Conservation (phyloP, 1,140 invertebrate genomes). For the Ips nitidus region DNA sequence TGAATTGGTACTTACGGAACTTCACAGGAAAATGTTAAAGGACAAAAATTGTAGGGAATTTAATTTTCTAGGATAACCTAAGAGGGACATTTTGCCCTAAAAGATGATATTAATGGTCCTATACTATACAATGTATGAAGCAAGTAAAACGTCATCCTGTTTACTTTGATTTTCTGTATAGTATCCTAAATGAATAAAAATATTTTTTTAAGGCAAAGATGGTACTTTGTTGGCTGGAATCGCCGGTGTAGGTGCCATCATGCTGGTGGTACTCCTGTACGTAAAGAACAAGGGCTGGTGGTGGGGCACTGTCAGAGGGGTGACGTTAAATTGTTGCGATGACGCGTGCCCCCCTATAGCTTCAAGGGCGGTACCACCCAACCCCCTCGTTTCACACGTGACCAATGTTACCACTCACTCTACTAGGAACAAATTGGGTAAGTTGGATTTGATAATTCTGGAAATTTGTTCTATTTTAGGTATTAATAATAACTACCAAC, state of each 20-base stretch:
- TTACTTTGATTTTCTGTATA: too few relatives aligned
- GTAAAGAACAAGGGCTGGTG: constrained; percentile 79
- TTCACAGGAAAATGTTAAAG: too few relatives aligned
- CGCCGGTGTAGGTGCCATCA: constrained; percentile 70
- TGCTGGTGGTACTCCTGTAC: constrained; percentile 79
- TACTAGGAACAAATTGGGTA: constrained; percentile 47
- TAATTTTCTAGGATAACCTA: too few relatives aligned
- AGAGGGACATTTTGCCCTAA: too few relatives aligned
- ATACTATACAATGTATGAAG: too few relatives aligned
- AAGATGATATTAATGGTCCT: too few relatives aligned
- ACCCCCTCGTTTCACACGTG: constrained; percentile 51
- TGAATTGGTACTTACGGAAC: too few relatives aligned
- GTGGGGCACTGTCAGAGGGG: constrained; percentile 58
- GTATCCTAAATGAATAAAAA: too few relatives aligned
- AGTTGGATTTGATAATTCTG: constrained; percentile 3
- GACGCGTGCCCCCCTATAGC: constrained; percentile 55
- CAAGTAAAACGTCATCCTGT: too few relatives aligned
- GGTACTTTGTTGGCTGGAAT: constrained; percentile 77
- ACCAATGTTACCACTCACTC: constrained; percentile 31
- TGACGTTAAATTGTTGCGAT: constrained; percentile 60
- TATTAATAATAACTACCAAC: too few relatives aligned
- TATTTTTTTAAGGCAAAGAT: constrained; percentile 63
- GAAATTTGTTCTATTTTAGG: too few relatives aligned
- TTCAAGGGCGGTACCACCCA: constrained; percentile 54
- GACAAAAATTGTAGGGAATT: too few relatives aligned